These are phyloP conservation scores for Tridacna gigas DNA, from an alignment of 2,888 invertebrate genomes.

Conservation along the genomic window DNA sequence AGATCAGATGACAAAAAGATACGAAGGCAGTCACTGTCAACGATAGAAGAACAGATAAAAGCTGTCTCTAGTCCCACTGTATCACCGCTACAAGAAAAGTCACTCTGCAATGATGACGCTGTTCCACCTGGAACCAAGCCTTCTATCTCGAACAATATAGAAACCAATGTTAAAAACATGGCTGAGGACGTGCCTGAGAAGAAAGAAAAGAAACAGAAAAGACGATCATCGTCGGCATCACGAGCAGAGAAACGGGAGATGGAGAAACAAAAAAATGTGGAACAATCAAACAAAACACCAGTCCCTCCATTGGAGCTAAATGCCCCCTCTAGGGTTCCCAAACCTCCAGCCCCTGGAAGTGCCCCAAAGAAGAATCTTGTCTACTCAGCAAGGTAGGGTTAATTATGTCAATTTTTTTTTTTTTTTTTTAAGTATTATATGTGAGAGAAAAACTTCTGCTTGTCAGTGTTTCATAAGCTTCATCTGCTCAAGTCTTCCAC, in stretches of 20 bases:
- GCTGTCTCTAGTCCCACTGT: constrained; percentile 40
- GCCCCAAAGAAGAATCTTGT: constrained; percentile 78
- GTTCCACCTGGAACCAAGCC: constrained; percentile 43
- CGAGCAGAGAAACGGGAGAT: constrained; percentile 53
- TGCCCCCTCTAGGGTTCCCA: constrained; percentile 69
- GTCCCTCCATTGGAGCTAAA: constrained; percentile 65
- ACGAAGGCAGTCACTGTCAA: constrained; percentile 61
- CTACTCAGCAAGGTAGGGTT: constrained; percentile 74
- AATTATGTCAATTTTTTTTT: not conserved
- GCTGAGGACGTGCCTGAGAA: constrained; percentile 41
- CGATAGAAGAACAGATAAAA: constrained; percentile 64
- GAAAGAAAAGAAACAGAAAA: constrained; percentile 48
- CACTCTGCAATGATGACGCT: constrained; percentile 34
- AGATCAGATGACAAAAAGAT: constrained; percentile 58
- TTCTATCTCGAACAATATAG: constrained; percentile 15
- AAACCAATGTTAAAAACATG: constrained; percentile 20
- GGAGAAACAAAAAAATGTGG: constrained; percentile 50
- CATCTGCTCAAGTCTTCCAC: no score
- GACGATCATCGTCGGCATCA: constrained; percentile 74
- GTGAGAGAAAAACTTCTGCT: no score
- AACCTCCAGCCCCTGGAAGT: constrained; percentile 78
- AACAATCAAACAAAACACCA: constrained; percentile 63
- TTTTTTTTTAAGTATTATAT: no score
- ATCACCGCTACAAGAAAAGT: constrained; percentile 60
- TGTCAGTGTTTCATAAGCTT: no score